phyloP scores from a whole-genome alignment of 2,797 vertebrate genomes.

The Cichlasoma orientale region DNA sequence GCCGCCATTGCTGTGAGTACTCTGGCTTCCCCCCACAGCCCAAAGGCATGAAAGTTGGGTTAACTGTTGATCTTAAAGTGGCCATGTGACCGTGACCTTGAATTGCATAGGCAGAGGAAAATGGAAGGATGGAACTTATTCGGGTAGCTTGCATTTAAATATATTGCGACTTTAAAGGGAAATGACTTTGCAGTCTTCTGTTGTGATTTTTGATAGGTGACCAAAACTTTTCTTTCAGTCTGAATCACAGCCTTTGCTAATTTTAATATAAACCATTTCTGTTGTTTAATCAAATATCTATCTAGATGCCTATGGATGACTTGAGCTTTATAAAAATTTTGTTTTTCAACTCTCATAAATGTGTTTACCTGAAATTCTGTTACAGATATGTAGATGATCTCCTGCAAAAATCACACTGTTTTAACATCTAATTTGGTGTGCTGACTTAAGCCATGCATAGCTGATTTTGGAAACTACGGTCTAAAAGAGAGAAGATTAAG shows the following conservation, averaged over 20 bases:
- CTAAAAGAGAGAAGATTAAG: not conserved
- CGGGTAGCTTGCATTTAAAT: too few relatives aligned
- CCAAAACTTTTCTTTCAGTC: not conserved
- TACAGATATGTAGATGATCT: not conserved
- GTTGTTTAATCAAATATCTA: not conserved
- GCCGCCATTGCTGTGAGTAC: too few relatives aligned
- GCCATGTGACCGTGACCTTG: not conserved
- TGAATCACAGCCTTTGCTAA: not conserved
- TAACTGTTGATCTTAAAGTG: not conserved
- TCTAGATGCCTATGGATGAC: not conserved
- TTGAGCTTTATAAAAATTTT: not conserved
- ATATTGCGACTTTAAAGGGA: too few relatives aligned
- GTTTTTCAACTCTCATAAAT: too few relatives aligned
- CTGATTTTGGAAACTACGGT: conserved; percentile 13
- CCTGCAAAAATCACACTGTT: not conserved
- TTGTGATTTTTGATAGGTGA: not conserved
- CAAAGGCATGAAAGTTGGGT: too few relatives aligned
- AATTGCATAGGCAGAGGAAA: not conserved
- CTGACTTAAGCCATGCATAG: conserved; percentile 13
- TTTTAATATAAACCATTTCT: not conserved
- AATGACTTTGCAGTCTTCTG: not conserved
- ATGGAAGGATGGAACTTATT: too few relatives aligned
- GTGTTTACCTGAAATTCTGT: not conserved
- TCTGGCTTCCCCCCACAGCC: too few relatives aligned
- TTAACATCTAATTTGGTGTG: conserved; percentile 19